A percentile compares a stretch with the other conserved stretches of the same genome.
Conservation (phyloP, 1,140 invertebrate species). For the Dysdera silvatica region DNA sequence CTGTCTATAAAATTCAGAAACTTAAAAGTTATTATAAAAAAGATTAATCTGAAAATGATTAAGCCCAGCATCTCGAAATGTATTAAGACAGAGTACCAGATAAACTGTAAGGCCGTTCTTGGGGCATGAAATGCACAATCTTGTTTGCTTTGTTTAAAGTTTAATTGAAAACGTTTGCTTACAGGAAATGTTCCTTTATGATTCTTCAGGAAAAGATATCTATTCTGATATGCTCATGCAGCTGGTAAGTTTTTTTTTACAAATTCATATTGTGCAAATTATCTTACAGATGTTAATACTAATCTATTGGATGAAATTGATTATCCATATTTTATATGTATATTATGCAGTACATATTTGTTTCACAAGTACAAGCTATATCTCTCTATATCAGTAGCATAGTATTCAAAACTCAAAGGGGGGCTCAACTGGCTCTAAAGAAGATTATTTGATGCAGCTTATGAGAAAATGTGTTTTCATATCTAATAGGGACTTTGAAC, state of each 20-base stretch:
- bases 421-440: too few relatives aligned
- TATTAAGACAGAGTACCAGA: too few relatives aligned
- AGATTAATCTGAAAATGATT: too few relatives aligned
- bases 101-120: too few relatives aligned
- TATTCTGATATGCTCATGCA: constrained; percentile 46
- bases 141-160: too few relatives aligned
- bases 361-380: not conserved
- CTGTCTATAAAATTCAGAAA: too few relatives aligned
- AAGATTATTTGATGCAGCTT: too few relatives aligned
- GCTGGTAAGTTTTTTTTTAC: constrained; percentile 42
- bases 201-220: constrained; percentile 50
- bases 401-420: not conserved
- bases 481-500: too few relatives aligned
- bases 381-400: not conserved
- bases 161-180: constrained; percentile 26
- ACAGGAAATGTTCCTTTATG: constrained; percentile 49
- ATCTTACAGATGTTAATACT: not conserved
- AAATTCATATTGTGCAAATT: not conserved
- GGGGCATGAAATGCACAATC: too few relatives aligned
- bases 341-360: not conserved
- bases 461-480: too few relatives aligned
- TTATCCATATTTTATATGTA: not conserved
- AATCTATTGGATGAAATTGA: not conserved
- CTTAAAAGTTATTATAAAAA: too few relatives aligned
- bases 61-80: too few relatives aligned